These are phyloP conservation scores for Frankliniella intonsa DNA, from an alignment of 2,888 invertebrate genomes.

Conservation along the genomic window DNA sequence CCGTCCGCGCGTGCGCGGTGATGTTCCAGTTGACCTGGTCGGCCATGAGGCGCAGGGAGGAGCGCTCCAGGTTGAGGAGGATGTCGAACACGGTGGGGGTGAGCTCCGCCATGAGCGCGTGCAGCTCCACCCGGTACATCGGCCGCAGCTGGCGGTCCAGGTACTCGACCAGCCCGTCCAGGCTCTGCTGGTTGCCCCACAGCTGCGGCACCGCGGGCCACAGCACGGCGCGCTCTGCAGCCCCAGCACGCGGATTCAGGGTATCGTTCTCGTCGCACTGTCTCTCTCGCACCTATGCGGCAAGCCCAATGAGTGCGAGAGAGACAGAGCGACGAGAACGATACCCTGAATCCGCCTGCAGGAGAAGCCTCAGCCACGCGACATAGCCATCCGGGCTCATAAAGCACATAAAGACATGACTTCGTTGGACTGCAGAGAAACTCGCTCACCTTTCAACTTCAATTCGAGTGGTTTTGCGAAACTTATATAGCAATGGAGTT, in stretches of 20 bases:
- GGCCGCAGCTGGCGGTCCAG: slow-evolving; percentile 42
- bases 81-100: slow-evolving; percentile 49
- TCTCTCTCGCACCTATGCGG: too few relatives aligned
- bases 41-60: slow-evolving; percentile 38
- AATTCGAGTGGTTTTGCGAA: too few relatives aligned
- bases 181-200: slow-evolving; percentile 55
- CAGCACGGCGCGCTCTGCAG: slow-evolving; percentile 55
- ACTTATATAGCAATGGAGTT: too few relatives aligned
- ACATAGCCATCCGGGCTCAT: too few relatives aligned
- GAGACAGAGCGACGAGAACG: too few relatives aligned
- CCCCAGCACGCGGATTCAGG: not conserved
- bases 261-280: too few relatives aligned
- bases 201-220: slow-evolving; percentile 61
- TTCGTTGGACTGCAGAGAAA: too few relatives aligned
- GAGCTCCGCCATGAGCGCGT: slow-evolving; percentile 53
- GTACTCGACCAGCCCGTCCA: slow-evolving; percentile 43
- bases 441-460: too few relatives aligned
- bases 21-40: slow-evolving; percentile 45
- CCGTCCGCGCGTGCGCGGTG: slow-evolving; percentile 45
- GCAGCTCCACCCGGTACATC: slow-evolving; percentile 36
- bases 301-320: too few relatives aligned
- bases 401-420: too few relatives aligned
- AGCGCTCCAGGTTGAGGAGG: slow-evolving; percentile 36
- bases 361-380: too few relatives aligned
- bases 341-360: too few relatives aligned